Evolutionary conservation across 53 echinoderm and acorn worm genomes (phyloP).

Genomic region (Echinarachnius parma): DNA sequence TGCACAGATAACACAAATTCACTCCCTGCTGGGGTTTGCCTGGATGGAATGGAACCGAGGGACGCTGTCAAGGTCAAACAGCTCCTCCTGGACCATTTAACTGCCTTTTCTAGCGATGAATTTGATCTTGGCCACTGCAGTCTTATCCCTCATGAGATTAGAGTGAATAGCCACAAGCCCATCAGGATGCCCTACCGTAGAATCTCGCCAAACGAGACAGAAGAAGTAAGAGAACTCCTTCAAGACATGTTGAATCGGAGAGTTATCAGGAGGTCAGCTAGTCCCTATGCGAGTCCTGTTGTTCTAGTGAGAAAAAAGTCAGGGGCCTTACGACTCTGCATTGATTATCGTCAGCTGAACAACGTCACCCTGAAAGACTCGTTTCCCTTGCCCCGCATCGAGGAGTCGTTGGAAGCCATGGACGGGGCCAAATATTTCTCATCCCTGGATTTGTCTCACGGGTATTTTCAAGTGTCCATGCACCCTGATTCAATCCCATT

Average conservation of each 20-base stretch:
- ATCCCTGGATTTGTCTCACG: slow-evolving; percentile 57
- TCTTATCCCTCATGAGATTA: slow-evolving; percentile 56
- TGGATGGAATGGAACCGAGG: slow-evolving; percentile 3
- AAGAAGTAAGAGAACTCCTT: slow-evolving; percentile 46
- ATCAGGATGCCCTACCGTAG: slow-evolving; percentile 52
- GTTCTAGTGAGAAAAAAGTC: slow-evolving; percentile 56
- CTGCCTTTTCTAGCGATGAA: slow-evolving; percentile 56
- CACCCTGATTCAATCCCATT: slow-evolving; percentile 42
- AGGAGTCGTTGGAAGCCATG: too few species aligned
- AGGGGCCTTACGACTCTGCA: slow-evolving; percentile 46
- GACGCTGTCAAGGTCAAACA: slow-evolving; percentile 23
- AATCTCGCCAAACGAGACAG: slow-evolving; percentile 38
- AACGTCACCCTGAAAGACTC: slow-evolving; percentile 54
- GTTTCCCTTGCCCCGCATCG: slow-evolving; percentile 53
- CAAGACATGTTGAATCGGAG: slow-evolving; percentile 55
- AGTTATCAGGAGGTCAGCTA: slow-evolving; percentile 40
- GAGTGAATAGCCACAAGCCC: slow-evolving; percentile 22
- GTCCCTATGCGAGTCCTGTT: slow-evolving; percentile 62
- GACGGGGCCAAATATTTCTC: slow-evolving; percentile 51
- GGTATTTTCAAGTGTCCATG: slow-evolving; percentile 68
- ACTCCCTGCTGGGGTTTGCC: slow-evolving; percentile 32
- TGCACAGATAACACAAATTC: slow-evolving; percentile 22
- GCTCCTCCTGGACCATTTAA: slow-evolving; percentile 43
- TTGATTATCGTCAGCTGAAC: slow-evolving; percentile 58
- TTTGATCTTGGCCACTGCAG: slow-evolving; percentile 54